Percentiles rank a stretch among this genome's conserved stretches.
Evolutionary conservation across 2,797 vertebrate genomes (phyloP).

Genomic region (Pachyuromys duprasi): DNA sequence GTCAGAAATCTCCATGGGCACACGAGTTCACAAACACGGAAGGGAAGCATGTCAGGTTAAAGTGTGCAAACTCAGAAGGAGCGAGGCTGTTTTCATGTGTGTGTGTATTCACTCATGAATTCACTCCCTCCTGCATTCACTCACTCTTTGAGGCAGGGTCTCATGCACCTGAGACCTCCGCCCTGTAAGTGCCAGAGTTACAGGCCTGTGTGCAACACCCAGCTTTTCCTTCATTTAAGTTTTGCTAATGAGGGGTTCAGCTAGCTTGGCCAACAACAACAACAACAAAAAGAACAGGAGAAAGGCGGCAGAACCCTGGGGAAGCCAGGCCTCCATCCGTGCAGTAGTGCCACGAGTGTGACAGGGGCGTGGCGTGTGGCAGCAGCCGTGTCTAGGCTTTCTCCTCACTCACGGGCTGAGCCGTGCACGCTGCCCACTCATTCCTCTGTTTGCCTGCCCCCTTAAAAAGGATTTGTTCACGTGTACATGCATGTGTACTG

Average conservation of each 20-base stretch:
- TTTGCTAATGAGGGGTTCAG: not conserved
- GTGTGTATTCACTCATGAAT: not conserved
- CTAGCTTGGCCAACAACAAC: not conserved
- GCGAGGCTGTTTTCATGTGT: not conserved
- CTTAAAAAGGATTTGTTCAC: too few species aligned
- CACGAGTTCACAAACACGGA: constrained; percentile 18
- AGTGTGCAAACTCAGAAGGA: not conserved
- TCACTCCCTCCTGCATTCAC: too few species aligned
- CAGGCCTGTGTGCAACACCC: too few species aligned
- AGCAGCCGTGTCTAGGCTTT: too few species aligned
- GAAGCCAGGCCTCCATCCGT: too few species aligned
- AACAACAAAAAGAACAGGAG: not conserved
- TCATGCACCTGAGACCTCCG: not conserved
- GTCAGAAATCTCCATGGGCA: constrained; percentile 93
- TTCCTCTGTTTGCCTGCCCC: too few species aligned
- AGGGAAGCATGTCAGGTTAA: not conserved
- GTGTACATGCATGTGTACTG: too few species aligned
- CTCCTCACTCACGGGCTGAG: too few species aligned
- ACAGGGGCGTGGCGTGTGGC: too few species aligned
- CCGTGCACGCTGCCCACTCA: too few species aligned
- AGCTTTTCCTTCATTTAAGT: not conserved
- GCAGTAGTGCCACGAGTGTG: too few species aligned
- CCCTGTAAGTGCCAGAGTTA: not conserved
- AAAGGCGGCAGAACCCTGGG: too few species aligned
- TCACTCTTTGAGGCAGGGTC: not conserved